A percentile compares a stretch with the other conserved stretches of the same genome.
These are phyloP conservation scores for Panagrolaimus sp. DNA, from an alignment of 1,140 invertebrate species.

Conservation along the genomic window DNA sequence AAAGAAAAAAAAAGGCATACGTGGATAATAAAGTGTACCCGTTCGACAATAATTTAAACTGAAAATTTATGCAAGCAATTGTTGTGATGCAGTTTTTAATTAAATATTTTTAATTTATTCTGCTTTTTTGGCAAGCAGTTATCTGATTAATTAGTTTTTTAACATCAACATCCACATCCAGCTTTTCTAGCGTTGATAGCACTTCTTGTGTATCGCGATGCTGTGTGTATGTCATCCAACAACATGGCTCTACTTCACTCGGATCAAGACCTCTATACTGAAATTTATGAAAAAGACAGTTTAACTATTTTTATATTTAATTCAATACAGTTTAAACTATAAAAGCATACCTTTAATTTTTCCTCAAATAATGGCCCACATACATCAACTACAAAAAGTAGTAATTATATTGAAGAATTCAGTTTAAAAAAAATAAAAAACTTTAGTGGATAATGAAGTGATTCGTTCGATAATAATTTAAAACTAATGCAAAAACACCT, in stretches of 20 bases:
- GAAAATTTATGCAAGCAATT: too few species aligned
- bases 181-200: slow-evolving; percentile 19
- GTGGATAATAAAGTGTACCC: slow-evolving; percentile 60
- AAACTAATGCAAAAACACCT: slow-evolving; percentile 87
- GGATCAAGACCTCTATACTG: slow-evolving; percentile 86
- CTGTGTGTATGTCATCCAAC: slow-evolving; percentile 78
- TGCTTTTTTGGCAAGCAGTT: too few species aligned
- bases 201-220: slow-evolving; percentile 75
- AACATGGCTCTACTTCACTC: slow-evolving; percentile 89
- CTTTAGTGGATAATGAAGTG: slow-evolving; percentile 48
- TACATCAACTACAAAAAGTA: slow-evolving; percentile 66
- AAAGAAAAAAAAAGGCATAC: slow-evolving; percentile 21
- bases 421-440: slow-evolving; percentile 1
- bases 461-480: slow-evolving; percentile 80
- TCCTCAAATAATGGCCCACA: slow-evolving; percentile 96
- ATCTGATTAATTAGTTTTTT: too few species aligned
- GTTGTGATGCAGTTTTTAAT: too few species aligned
- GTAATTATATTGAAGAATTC: too few species aligned
- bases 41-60: slow-evolving; percentile 83
- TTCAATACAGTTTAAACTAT: too few species aligned
- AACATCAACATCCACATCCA: slow-evolving; percentile 56
- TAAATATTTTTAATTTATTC: too few species aligned
- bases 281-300: background rate
- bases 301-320: background rate
- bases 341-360: slow-evolving; percentile 63